Evolutionary conservation across 1,140 invertebrate genomes (phyloP).

Genomic region (Aradophagus sp.): DNA sequence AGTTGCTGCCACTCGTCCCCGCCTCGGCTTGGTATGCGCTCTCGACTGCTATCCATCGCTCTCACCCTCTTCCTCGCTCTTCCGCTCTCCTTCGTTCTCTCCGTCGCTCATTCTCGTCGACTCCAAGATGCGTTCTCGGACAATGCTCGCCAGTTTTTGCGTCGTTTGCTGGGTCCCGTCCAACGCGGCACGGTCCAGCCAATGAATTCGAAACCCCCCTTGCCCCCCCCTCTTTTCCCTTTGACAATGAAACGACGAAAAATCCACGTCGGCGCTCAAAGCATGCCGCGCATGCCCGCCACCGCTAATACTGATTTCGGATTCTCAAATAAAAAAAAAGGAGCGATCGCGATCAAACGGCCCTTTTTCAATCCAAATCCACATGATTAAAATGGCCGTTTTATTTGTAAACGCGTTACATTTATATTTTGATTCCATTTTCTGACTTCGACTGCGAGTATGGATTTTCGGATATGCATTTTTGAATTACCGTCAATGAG

Average conservation of each 20-base stretch:
- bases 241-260: slow-evolving; percentile 70
- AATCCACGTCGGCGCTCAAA: slow-evolving; percentile 63
- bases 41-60: too few species aligned
- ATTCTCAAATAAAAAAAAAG: slow-evolving; percentile 39
- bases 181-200: slow-evolving; percentile 53
- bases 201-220: slow-evolving; percentile 59
- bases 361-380: slow-evolving; percentile 42
- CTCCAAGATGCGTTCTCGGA: slow-evolving; percentile 59
- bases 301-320: slow-evolving; percentile 43
- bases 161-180: slow-evolving; percentile 69
- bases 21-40: slow-evolving; percentile 66
- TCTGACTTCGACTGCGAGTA: slow-evolving; percentile 5
- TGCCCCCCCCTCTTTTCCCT: slow-evolving; percentile 37
- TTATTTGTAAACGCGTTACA: slow-evolving; percentile 28
- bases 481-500: too few species aligned
- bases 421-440: slow-evolving; percentile 32
- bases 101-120: too few species aligned
- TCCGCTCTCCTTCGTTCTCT: too few species aligned
- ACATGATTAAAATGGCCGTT: slow-evolving; percentile 41
- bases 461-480: too few species aligned
- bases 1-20: slow-evolving; percentile 48
- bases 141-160: slow-evolving; percentile 74
- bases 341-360: slow-evolving; percentile 20
- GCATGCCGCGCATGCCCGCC: slow-evolving; percentile 69
- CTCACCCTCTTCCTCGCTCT: too few species aligned